Base-by-base conservation (phyloP, 2,113 vertebrate species). In the Silurus meridionalis region DNA sequence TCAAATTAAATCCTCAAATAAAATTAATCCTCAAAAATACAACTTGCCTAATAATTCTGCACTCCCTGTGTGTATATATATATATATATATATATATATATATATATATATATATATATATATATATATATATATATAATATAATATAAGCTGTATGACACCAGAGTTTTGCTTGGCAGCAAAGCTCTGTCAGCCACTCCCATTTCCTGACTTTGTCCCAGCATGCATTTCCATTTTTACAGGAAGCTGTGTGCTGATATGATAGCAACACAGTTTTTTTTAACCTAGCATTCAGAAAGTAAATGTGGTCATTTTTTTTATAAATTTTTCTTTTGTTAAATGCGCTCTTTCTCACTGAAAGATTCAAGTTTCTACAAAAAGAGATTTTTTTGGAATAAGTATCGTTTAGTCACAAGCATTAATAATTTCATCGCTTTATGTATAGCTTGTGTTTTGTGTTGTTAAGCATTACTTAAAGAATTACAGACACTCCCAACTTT, bases 171-270 rank as follows among this genome's bases (percentile, higher is more conserved):
- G 74, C 61, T 67, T 71, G 52, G 86, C 78, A 82, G n/a, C 60
- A 78, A 78, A 84, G 72, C 14, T 48, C 25, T 11, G 1, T 80
- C 78, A 53, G 80, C 50, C 75, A 37, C 37, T 48, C 71, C 66
- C 10, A 77, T 52, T 88, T 88, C 89, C 87, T 87, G 69, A 86
- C 53, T 82, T 90, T 88, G 89, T 88, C 78, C 78, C 83, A 82
- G 78, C 64, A 67, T 85, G 46, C 83, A 66, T 82, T 71, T 89
- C 37, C 17, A 53, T 46, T n/a, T 63, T 63, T 55, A 64, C 71
- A 50, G 87, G 85, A 90, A 79, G 83, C 19, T 57, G 72, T 75
- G 53, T 72, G 78, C 75, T 82, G 77, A 82, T 71, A 82, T 19
- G 23, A 37, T 50, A 48, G 21, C 53, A 25, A 83, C 61, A 50